Evolutionary conservation across 1,140 invertebrate species (phyloP).

Genomic region (Zaprionus gabonicus): DNA sequence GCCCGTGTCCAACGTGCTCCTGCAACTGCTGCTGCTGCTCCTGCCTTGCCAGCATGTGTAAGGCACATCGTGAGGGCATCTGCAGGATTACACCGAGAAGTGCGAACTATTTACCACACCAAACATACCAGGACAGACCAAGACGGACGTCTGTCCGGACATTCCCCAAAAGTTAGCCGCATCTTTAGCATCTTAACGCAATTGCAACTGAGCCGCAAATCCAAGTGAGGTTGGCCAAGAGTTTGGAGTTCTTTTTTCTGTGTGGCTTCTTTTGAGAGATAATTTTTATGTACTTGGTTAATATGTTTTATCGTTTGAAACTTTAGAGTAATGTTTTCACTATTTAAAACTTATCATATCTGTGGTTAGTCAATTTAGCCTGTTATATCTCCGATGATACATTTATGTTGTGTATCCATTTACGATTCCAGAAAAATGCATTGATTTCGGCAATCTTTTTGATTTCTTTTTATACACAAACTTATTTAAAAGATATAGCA

Average conservation of each 20-base stretch:
- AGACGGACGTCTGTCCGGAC: background rate
- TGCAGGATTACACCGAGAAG: conserved; percentile 7
- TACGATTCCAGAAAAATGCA: too few species aligned
- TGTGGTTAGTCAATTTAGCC: too few species aligned
- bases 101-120: conserved; percentile 22
- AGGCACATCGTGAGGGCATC: background rate
- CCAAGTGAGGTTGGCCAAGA: background rate
- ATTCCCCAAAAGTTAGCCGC: conserved; percentile 19
- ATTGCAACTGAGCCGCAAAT: conserved; percentile 14
- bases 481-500: too few species aligned
- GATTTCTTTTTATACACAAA: too few species aligned
- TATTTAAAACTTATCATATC: too few species aligned
- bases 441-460: too few species aligned
- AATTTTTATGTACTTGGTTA: background rate
- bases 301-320: background rate
- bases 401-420: too few species aligned
- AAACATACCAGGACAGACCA: conserved; percentile 3
- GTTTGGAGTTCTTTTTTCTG: background rate
- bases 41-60: background rate
- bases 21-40: background rate
- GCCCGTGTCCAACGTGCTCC: too few species aligned
- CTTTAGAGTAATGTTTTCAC: too few species aligned
- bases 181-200: conserved; percentile 17
- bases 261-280: background rate
- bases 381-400: too few species aligned